Conservation (phyloP, 2,797 vertebrate species). For the Tympanoctomys barrerae region DNA sequence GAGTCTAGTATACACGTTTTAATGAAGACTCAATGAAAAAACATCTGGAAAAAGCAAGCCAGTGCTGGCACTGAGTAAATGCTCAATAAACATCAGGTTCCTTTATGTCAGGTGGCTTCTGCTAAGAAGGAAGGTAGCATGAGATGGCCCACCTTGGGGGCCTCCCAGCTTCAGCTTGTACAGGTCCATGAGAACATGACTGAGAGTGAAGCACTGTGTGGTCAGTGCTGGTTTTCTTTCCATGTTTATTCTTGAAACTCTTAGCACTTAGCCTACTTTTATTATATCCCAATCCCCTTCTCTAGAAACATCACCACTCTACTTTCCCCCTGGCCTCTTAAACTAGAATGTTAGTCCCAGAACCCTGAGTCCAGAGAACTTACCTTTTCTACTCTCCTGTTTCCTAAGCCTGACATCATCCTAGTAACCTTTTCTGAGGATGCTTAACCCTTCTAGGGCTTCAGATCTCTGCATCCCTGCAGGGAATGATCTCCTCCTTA, state of each 20-base stretch:
- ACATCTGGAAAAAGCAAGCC: slow-evolving; percentile 25
- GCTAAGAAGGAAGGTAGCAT: background rate
- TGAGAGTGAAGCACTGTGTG: background rate
- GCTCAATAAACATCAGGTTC: background rate
- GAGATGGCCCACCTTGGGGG: background rate
- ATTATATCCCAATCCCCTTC: background rate
- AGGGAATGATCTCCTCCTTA: background rate
- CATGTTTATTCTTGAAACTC: slow-evolving; percentile 44
- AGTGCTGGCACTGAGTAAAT: background rate
- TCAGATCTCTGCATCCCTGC: background rate
- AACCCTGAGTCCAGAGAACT: slow-evolving; percentile 16
- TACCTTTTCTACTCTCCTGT: background rate
- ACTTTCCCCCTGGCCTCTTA: background rate
- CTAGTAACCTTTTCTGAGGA: slow-evolving; percentile 25
- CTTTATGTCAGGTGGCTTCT: slow-evolving; percentile 25
- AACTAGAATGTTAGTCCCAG: background rate
- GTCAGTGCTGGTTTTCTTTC: background rate
- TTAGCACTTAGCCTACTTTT: background rate
- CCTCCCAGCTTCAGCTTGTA: background rate
- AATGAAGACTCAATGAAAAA: slow-evolving; percentile 40
- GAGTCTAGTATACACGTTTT: background rate
- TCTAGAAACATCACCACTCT: slow-evolving; percentile 14
- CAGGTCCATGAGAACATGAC: background rate
- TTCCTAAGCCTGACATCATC: background rate
- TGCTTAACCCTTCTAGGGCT: background rate